Conservation (phyloP, 2,113 vertebrate species). For the Atractosteus spatula region DNA sequence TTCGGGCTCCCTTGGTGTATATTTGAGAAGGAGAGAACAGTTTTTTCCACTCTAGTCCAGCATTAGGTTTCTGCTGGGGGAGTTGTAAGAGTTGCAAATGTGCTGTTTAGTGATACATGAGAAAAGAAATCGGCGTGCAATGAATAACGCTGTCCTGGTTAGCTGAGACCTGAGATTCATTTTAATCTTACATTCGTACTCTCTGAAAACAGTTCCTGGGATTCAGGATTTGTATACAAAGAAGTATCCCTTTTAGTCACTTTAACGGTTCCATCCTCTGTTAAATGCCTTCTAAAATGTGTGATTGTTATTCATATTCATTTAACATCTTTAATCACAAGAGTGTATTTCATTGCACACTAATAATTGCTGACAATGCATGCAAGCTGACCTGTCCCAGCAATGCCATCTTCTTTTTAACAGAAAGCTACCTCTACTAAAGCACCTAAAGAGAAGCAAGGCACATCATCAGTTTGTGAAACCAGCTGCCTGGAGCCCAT, state of each 20-base stretch:
- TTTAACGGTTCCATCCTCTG: too few species aligned
- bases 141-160: background rate
- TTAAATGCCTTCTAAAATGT: too few species aligned
- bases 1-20: too few species aligned
- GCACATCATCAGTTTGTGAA: background rate
- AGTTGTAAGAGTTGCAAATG: too few species aligned
- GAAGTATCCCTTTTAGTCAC: too few species aligned
- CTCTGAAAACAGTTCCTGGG: background rate
- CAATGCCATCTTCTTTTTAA: slow-evolving; percentile 11
- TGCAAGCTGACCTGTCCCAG: background rate
- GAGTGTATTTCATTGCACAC: background rate
- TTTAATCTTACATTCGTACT: background rate
- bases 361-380: background rate
- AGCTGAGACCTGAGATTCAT: background rate
- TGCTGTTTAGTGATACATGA: too few species aligned
- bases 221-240: too few species aligned
- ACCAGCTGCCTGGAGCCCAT: background rate
- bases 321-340: background rate
- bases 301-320: background rate
- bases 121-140: too few species aligned
- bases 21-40: background rate
- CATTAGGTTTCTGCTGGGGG: background rate
- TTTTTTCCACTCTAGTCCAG: background rate
- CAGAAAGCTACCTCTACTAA: slow-evolving; percentile 2
- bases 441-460: background rate